A percentile compares a stretch with the other conserved stretches of the same genome.
phyloP scores from a whole-genome alignment of 2,113 vertebrate genomes.

The Paraplagusia blochii region DNA sequence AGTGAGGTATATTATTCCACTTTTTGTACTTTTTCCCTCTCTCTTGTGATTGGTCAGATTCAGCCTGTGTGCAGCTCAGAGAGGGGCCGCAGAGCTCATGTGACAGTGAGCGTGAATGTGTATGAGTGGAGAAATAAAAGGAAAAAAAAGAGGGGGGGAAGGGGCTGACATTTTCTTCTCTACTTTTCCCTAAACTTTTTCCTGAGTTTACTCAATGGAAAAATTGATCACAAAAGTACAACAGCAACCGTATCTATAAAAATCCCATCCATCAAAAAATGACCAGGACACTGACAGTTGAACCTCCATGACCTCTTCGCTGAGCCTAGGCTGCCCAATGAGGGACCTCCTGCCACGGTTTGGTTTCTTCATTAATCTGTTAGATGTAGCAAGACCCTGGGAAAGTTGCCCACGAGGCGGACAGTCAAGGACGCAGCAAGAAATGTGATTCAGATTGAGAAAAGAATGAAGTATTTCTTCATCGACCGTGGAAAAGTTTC shows the following conservation, averaged over 20 bases:
- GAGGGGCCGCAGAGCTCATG: slow-evolving; percentile 29
- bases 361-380: slow-evolving; percentile 32
- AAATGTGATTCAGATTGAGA: neutral
- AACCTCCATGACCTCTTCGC: slow-evolving; percentile 13
- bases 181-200: no score
- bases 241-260: neutral
- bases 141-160: neutral
- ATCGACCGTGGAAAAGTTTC: neutral
- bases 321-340: slow-evolving; percentile 10
- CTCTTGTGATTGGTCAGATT: slow-evolving; percentile 47
- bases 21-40: slow-evolving; percentile 28
- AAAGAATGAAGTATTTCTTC: neutral
- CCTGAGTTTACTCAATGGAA: no score
- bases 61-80: slow-evolving; percentile 20
- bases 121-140: neutral
- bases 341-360: slow-evolving; percentile 21
- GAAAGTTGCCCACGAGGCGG: neutral
- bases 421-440: neutral
- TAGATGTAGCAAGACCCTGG: slow-evolving; percentile 40
- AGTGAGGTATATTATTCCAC: neutral
- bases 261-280: neutral
- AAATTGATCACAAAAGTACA: no score
- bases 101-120: slow-evolving; percentile 25
- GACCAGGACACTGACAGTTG: neutral
- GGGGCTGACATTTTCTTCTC: no score